phyloP scores from a whole-genome alignment of 2,113 vertebrate genomes.

The Protobothrops flavoviridis region DNA sequence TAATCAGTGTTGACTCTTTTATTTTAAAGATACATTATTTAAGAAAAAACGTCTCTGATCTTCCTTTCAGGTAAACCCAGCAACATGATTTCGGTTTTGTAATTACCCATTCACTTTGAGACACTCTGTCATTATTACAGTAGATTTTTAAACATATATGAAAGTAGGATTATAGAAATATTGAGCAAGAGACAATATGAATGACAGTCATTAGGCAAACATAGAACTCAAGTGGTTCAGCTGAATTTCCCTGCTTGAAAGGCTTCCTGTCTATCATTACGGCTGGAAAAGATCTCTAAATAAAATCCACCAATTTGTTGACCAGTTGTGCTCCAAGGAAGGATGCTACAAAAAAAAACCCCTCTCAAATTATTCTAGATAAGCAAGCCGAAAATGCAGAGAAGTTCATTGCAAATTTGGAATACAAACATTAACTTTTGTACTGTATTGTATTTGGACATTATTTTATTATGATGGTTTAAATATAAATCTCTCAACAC shows the following conservation, averaged over 20 bases:
- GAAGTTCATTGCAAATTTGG: no score
- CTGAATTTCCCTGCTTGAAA: constrained; percentile 3
- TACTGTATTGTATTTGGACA: no score
- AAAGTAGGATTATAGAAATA: neutral
- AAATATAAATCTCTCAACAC: no score
- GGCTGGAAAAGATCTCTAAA: neutral
- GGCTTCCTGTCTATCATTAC: neutral
- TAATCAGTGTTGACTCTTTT: neutral
- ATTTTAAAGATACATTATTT: neutral
- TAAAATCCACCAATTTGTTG: no score
- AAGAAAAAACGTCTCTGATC: neutral
- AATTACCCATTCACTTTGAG: neutral
- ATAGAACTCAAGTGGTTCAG: neutral
- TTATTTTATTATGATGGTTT: no score
- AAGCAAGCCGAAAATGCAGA: no score
- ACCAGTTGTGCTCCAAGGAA: no score
- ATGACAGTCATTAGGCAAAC: constrained; percentile 1
- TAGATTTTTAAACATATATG: neutral
- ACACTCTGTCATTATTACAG: neutral
- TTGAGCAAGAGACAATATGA: neutral
- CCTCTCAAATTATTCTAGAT: no score
- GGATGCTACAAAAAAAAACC: no score
- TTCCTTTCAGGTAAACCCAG: neutral
- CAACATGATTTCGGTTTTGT: neutral
- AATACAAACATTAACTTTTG: no score